phyloP scores from a whole-genome alignment of 37 sponge, comb jelly and placozoan species.

The Halichondria panicea region DNA sequence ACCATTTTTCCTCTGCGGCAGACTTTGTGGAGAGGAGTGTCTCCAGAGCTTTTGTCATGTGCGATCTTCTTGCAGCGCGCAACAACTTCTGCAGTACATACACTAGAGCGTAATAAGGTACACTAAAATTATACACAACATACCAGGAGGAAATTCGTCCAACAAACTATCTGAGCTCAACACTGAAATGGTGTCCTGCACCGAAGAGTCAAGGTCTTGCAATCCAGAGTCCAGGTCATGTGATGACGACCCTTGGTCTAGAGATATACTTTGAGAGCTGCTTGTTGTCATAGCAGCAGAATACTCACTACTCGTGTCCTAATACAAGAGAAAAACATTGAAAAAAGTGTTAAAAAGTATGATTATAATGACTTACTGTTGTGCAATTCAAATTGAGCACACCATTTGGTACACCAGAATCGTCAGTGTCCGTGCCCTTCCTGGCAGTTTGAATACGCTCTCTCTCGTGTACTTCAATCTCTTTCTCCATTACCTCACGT shows the following conservation, averaged over 20 bases:
- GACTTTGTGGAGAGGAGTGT: constrained; percentile 76
- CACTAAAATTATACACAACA: neutral
- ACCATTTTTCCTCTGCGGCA: constrained; percentile 63
- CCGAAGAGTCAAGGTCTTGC: neutral
- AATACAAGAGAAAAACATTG: neutral
- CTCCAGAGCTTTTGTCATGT: constrained; percentile 52
- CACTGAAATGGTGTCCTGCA: neutral
- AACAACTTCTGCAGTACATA: constrained; percentile 20
- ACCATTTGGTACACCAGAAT: neutral
- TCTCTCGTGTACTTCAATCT: constrained; percentile 42
- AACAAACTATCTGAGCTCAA: neutral
- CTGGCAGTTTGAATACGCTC: constrained; percentile 36
- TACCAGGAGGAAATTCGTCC: constrained; percentile 53
- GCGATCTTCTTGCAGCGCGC: constrained; percentile 39
- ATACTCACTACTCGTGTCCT: constrained; percentile 15
- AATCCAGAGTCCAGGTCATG: neutral
- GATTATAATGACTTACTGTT: neutral
- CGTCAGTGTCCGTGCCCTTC: neutral
- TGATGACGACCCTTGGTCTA: no score
- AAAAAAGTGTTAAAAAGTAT: neutral
- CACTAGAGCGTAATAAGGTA: neutral
- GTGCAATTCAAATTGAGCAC: neutral
- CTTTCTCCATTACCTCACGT: constrained; percentile 25
- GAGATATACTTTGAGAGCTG: no score
- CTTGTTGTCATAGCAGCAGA: neutral